Evolutionary conservation across 2,888 invertebrate genomes (phyloP), one percentile per base, ranked within the genome.

Genomic region (Eurytoma adleriae): DNA sequence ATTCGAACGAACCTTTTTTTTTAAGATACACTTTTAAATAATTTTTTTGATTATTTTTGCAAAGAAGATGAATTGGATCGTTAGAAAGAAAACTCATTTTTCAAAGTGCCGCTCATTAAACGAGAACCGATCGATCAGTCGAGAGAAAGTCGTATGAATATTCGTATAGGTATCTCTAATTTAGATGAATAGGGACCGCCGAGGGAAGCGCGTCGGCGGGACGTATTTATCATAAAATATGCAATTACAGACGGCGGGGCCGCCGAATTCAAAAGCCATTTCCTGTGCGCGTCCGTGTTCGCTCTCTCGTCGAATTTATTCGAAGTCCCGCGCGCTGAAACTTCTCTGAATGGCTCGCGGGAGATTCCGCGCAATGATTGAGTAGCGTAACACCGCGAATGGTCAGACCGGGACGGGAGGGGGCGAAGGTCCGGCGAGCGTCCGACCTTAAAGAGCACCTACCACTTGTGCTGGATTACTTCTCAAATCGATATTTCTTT

Each of bases 331-430:
- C 20, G 24, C 68, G 20, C 67, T n/a, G 68, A 18, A 68, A 68
- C 67, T 57, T 68, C 67, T 57, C 30, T 18, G 52, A 68, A 75
- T 75, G 48, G 50, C 50, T 59, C 18, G 16, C 16, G 59, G 68
- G 59, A 67, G 66, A 64, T 59, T 68, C 50, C 16, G 20, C 27
- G 69, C 68, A 72, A 71, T 77, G 64, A 79, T 70, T 72, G 57
- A 81, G 79, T 82, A 82, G 82, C 56, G 48, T 13, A 70, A 66
- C 61, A 62, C 56, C 40, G 40, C 73, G 72, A 77, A 79, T 79
- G 59, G 82, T 82, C 76, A 73, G 77, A 24, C 79, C 50, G 50
- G 2, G 24, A 24, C 50, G 50, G 40, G 40, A 40, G 40, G 40
- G 5, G 4, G 40, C 40, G 7, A 27, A 14, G 50, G 48, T 56